phyloP scores from a whole-genome alignment of 1,140 invertebrate species.

The Saccostrea cuccullata region DNA sequence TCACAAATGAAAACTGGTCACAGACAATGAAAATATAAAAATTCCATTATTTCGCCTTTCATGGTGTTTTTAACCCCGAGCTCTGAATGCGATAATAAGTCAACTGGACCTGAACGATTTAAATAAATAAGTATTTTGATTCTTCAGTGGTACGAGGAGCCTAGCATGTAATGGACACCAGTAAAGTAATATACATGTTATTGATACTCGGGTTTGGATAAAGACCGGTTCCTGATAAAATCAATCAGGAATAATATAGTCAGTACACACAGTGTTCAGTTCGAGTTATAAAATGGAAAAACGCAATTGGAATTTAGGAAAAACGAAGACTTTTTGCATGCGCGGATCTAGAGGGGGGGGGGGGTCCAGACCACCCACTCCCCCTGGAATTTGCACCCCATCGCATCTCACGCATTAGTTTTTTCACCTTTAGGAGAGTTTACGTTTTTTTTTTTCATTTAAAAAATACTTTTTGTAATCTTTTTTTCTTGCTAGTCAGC shows the following conservation, averaged over 20 bases:
- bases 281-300: neutral
- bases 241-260: neutral
- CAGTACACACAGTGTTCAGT: neutral
- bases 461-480: too few species aligned
- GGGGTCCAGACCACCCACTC: too few species aligned
- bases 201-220: neutral
- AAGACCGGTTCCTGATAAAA: neutral
- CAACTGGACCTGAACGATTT: constrained; percentile 1
- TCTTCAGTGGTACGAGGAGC: neutral
- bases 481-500: too few species aligned
- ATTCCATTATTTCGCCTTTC: constrained; percentile 14
- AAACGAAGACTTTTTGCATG: neutral
- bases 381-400: too few species aligned
- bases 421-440: too few species aligned
- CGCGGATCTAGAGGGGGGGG: too few species aligned
- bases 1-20: neutral
- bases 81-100: constrained; percentile 1
- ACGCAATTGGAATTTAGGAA: neutral
- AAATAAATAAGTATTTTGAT: neutral
- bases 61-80: neutral
- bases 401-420: too few species aligned
- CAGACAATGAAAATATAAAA: constrained; percentile 7
- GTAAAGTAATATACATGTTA: neutral
- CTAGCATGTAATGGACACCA: neutral
- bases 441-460: too few species aligned